These are phyloP conservation scores for Girardinus metallicus DNA, from an alignment of 2,797 vertebrate genomes.

Conservation along the genomic window DNA sequence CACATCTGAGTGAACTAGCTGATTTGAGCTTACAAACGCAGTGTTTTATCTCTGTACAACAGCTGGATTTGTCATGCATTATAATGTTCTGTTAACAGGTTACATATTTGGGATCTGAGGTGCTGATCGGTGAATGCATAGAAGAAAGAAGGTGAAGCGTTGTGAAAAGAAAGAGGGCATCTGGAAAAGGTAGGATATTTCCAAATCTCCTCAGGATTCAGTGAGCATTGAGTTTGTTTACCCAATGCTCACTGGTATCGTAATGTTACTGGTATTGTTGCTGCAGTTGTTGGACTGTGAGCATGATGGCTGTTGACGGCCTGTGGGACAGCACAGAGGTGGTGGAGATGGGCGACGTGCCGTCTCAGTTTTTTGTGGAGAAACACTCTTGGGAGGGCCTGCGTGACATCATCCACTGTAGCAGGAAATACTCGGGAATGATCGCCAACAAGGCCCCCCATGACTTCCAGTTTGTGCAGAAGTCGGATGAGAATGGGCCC, in stretches of 20 bases:
- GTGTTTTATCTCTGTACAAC: neutral
- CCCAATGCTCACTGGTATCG: conserved; percentile 3
- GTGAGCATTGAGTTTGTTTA: neutral
- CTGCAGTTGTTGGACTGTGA: conserved; percentile 79
- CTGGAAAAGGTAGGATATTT: conserved; percentile 89
- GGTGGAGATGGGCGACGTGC: conserved; percentile 89
- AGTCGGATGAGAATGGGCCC: conserved; percentile 89
- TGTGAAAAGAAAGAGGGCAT: conserved; percentile 89
- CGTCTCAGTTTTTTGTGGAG: conserved; percentile 92
- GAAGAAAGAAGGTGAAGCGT: conserved; percentile 95
- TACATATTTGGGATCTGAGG: conserved; percentile 82
- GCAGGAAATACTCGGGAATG: conserved; percentile 95
- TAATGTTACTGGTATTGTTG: conserved; percentile 26
- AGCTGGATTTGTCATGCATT: neutral
- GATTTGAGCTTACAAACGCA: neutral
- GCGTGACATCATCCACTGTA: conserved; percentile 94
- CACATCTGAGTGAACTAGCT: neutral
- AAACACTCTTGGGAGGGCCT: conserved; percentile 97
- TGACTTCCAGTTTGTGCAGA: conserved; percentile 97
- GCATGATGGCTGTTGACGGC: conserved; percentile 90
- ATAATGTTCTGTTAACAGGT: conserved; percentile 70
- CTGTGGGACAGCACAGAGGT: conserved; percentile 84
- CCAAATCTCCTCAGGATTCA: neutral
- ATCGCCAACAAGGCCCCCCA: conserved; percentile 97
- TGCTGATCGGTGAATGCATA: conserved; percentile 93